These are phyloP conservation scores for Xanthia icteritia DNA, from an alignment of 2,888 invertebrate genomes.

Conservation along the genomic window DNA sequence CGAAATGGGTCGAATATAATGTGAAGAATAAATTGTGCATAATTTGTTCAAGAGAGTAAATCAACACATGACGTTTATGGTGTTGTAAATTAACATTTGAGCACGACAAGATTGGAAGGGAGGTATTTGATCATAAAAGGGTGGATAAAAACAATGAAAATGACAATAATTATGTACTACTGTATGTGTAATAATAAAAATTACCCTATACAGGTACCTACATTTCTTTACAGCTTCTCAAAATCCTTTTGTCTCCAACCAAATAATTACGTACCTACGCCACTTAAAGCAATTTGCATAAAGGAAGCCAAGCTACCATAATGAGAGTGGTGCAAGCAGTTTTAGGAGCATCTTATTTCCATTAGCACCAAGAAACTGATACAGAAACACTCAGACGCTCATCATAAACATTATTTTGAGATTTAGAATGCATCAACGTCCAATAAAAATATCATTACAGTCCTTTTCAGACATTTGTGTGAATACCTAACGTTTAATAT, in stretches of 20 bases:
- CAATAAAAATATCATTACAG: slow-evolving; percentile 64
- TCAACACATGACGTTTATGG: slow-evolving; percentile 34
- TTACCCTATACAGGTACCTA: neutral
- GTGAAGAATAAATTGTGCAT: slow-evolving; percentile 29
- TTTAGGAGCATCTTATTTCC: slow-evolving; percentile 45
- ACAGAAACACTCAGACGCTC: slow-evolving; percentile 53
- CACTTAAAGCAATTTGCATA: slow-evolving; percentile 34
- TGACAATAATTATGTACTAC: neutral
- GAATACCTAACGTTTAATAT: slow-evolving; percentile 53
- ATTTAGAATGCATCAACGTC: slow-evolving; percentile 62
- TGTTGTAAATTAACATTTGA: slow-evolving; percentile 15
- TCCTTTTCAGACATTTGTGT: slow-evolving; percentile 56
- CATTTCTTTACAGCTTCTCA: slow-evolving; percentile 3
- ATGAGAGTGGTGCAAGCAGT: slow-evolving; percentile 37
- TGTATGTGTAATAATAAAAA: neutral
- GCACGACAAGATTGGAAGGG: neutral
- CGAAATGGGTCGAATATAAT: slow-evolving; percentile 57
- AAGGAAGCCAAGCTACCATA: slow-evolving; percentile 26
- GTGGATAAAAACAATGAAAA: neutral
- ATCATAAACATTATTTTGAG: slow-evolving; percentile 62
- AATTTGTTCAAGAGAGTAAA: slow-evolving; percentile 37
- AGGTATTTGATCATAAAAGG: neutral
- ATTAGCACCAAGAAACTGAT: slow-evolving; percentile 56
- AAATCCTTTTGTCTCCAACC: slow-evolving; percentile 34
- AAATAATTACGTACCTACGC: slow-evolving; percentile 28